Percentiles rank a stretch among this genome's conserved stretches.
Evolutionary conservation across 2,797 vertebrate genomes (phyloP).

Genomic region (Merluccius polli): DNA sequence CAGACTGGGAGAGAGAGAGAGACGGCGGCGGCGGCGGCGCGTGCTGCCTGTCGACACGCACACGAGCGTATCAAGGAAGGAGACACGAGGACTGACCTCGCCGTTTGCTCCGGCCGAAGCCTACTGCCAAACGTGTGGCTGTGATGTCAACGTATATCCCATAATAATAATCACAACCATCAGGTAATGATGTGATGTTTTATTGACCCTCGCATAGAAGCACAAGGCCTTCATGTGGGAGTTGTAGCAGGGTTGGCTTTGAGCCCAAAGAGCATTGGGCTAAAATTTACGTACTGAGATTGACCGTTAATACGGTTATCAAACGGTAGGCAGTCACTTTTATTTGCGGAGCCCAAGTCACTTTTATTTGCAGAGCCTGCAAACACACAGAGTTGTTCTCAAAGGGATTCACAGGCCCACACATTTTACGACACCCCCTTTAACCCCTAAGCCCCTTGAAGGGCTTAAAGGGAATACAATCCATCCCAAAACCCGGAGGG

Average conservation of each 20-base stretch:
- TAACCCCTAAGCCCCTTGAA: not conserved
- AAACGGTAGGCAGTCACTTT: not conserved
- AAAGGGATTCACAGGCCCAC: not conserved
- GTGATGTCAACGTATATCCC: not conserved
- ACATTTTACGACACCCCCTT: not conserved
- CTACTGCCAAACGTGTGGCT: not conserved
- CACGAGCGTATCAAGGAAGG: too few species aligned
- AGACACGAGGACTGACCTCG: not conserved
- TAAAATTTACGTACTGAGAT: constrained; percentile 10
- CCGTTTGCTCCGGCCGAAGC: not conserved
- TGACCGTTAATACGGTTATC: not conserved
- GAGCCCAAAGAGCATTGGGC: constrained; percentile 22
- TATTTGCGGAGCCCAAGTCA: too few species aligned
- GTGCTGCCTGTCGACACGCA: not conserved
- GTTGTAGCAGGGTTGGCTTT: constrained; percentile 10
- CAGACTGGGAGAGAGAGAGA: not conserved
- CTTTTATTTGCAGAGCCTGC: not conserved
- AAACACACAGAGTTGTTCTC: not conserved
- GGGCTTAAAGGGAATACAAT: not conserved
- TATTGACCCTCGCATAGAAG: constrained; percentile 37
- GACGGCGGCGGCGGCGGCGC: too few species aligned
- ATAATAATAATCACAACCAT: not conserved
- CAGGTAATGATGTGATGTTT: not conserved
- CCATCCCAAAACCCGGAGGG: not conserved
- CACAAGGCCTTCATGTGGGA: constrained; percentile 3